A percentile compares a stretch with the other conserved stretches of the same genome.
These are phyloP conservation scores for Penaeus vannamei DNA, from an alignment of 1,140 invertebrate genomes.

Conservation along the genomic window DNA sequence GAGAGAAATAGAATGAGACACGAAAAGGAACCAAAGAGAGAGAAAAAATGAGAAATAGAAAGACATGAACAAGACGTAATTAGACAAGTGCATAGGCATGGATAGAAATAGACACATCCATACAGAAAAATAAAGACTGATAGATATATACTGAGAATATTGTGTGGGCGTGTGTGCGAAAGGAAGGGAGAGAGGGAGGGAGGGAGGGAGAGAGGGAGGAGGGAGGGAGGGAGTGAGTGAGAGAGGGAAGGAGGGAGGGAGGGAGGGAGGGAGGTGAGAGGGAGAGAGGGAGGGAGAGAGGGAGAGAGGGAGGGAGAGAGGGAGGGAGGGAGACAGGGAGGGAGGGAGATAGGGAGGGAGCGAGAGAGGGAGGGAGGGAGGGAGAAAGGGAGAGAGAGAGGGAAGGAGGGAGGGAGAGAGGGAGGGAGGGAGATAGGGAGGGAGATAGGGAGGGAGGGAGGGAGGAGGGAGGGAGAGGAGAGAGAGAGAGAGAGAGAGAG, in stretches of 20 bases:
- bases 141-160: not conserved
- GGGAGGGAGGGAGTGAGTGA: not conserved
- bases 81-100: not conserved
- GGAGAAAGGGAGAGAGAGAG: not conserved
- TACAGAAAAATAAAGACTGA: not conserved
- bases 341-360: not conserved
- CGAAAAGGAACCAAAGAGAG: not conserved
- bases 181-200: slow-evolving; percentile 9
- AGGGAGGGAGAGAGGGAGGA: no score
- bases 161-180: not conserved
- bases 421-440: no score
- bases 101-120: not conserved
- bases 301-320: not conserved
- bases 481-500: not conserved
- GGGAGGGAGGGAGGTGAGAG: not conserved
- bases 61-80: not conserved
- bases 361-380: not conserved
- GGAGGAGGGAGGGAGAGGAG: not conserved
- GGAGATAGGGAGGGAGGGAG: no score
- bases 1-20: not conserved
- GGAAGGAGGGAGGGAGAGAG: no score
- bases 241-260: not conserved
- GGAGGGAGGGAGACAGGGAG: not conserved
- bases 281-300: not conserved
- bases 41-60: not conserved